Base-by-base conservation (phyloP, 2,113 vertebrate species). In the Rhinichthys klamathensis region DNA sequence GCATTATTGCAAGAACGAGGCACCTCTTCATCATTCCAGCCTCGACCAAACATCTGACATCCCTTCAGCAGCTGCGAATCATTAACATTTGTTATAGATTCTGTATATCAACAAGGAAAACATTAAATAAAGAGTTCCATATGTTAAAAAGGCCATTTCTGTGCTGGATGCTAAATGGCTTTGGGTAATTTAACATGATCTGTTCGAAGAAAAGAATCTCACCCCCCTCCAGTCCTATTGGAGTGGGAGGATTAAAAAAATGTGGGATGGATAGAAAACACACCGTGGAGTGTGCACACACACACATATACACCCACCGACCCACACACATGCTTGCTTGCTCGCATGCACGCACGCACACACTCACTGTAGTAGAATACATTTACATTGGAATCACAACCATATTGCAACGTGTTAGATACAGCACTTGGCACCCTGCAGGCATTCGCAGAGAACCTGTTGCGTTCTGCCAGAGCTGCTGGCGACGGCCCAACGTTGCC, bases 31-130 rank as follows among this genome's bases (percentile, higher is more conserved):
- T 87, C 88, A 86, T 85, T 80, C 63, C 69, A 85, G 76, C 73
- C 85, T 58, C 72, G 30, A 85, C 79, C 38, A 86, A 84, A 91
- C 84, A 88, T 88, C 87, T 75, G 82, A 93, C 91, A 91, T 90
- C 92, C 89, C 87, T 86, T 92, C 94, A 93, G 93, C 97, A 97
- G 96, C 96, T 98, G 97, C 91, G 93, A 97, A 92, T 93, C 93
- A 97, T 98, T 97, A 97, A 90, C 93, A 94, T 96, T 96, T 96
- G 95, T 96, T 96, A 96, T 93, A 96, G 92, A 96, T 96, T 97
- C 96, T 97, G 95, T 93, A 92, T 91, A 93, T 95, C 94, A 95
- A 95, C 95, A 96, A 96, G 91, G 95, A 96, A 97, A 96, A 94
- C 93, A 94, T 92, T 93, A 91, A 94, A 94, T 93, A 96, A 98